Evolutionary conservation across 53 echinoderm and acorn worm species (phyloP).

Genomic region (Antedon mediterranea): DNA sequence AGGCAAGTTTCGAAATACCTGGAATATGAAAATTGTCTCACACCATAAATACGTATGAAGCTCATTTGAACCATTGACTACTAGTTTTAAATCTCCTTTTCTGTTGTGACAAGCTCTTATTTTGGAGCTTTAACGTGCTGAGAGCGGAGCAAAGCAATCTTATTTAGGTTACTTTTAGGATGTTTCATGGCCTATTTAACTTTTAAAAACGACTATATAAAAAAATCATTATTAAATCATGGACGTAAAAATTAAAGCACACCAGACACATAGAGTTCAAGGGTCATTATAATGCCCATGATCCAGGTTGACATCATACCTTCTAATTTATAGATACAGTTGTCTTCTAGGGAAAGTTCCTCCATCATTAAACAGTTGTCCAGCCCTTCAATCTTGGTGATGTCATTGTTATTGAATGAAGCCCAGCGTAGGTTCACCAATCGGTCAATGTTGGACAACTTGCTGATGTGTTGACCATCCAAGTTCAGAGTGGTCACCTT

Average conservation of each 20-base stretch:
- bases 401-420: conserved; percentile 88
- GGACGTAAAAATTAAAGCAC: too few relatives aligned
- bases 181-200: too few relatives aligned
- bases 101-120: too few relatives aligned
- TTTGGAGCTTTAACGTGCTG: too few relatives aligned
- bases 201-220: too few relatives aligned
- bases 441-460: conserved; percentile 88
- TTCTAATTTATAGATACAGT: conserved; percentile 90
- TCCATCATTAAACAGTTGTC: conserved; percentile 71
- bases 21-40: neutral
- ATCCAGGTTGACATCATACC: too few relatives aligned
- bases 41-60: neutral
- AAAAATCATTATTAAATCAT: too few relatives aligned
- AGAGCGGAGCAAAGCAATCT: too few relatives aligned
- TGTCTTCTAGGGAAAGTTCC: conserved; percentile 85
- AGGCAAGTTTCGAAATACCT: conserved; percentile 70
- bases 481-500: conserved; percentile 89
- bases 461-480: conserved; percentile 94
- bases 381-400: conserved; percentile 94
- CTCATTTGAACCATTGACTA: neutral
- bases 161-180: too few relatives aligned
- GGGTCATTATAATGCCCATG: too few relatives aligned
- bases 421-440: conserved; percentile 80
- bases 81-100: too few relatives aligned
- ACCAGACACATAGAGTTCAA: too few relatives aligned